These are phyloP conservation scores for Aphaenogaster ashmeadi DNA, from an alignment of 1,140 invertebrate genomes.

Conservation along the genomic window DNA sequence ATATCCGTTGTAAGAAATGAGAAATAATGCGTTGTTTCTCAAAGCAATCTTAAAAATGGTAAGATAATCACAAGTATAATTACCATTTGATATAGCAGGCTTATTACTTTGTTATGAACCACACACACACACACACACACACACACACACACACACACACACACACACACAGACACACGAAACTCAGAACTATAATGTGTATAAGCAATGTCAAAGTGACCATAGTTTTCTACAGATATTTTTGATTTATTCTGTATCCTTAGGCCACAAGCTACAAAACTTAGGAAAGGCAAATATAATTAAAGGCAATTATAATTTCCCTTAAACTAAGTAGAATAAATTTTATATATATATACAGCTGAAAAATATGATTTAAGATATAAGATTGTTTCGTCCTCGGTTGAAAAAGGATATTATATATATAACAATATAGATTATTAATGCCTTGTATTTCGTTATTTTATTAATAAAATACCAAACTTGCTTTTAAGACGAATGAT, in stretches of 20 bases:
- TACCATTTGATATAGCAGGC: constrained; percentile 59
- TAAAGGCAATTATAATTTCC: constrained; percentile 20
- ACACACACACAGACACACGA: neutral
- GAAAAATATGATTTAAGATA: constrained; percentile 61
- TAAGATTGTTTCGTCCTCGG: constrained; percentile 62
- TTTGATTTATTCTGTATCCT: constrained; percentile 66
- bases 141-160: neutral
- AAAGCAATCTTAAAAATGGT: constrained; percentile 54
- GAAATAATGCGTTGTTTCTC: constrained; percentile 56
- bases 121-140: neutral
- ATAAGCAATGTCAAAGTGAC: constrained; percentile 59
- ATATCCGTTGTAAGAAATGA: constrained; percentile 38
- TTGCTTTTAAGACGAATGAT: constrained; percentile 70
- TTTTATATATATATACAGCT: constrained; percentile 65
- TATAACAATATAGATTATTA: constrained; percentile 64
- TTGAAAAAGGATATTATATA: constrained; percentile 62
- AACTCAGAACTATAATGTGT: constrained; percentile 58
- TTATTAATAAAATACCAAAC: constrained; percentile 75
- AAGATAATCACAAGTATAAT: constrained; percentile 57
- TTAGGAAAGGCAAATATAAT: constrained; percentile 20
- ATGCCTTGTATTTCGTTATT: constrained; percentile 75
- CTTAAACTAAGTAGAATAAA: constrained; percentile 71
- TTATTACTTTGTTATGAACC: constrained; percentile 52
- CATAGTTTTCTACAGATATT: constrained; percentile 48
- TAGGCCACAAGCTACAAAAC: constrained; percentile 53